These are phyloP conservation scores for Nymphicus hollandicus DNA, from an alignment of 2,113 vertebrate species.

Conservation along the genomic window DNA sequence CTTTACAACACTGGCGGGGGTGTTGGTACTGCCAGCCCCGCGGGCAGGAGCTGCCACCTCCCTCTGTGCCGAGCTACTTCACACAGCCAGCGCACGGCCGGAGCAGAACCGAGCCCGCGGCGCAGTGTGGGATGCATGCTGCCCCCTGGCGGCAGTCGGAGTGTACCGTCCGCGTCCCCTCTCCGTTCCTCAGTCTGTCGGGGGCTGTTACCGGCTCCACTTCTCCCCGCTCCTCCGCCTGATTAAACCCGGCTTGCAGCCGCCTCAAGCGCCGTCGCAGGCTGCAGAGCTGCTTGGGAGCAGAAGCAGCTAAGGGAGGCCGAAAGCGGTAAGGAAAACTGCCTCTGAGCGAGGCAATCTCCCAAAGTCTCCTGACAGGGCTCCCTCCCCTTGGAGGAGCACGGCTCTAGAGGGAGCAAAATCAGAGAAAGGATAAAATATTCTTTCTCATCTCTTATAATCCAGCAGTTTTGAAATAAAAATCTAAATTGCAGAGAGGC, in stretches of 20 bases:
- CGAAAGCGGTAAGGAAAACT: rapidly evolving
- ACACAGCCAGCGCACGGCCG: background rate
- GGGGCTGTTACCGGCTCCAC: rapidly evolving
- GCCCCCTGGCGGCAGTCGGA: slow-evolving; percentile 19
- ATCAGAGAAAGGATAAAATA: background rate
- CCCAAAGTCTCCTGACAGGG: background rate
- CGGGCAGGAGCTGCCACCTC: background rate
- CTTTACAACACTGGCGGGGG: background rate
- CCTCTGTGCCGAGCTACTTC: background rate
- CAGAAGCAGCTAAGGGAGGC: background rate
- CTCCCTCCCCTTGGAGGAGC: background rate
- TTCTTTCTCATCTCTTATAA: background rate
- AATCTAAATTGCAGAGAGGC: background rate
- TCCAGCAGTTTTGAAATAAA: background rate
- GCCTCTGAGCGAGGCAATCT: background rate
- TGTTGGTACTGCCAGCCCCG: background rate
- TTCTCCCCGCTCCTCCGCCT: rapidly evolving
- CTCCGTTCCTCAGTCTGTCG: rapidly evolving
- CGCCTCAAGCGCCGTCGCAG: background rate
- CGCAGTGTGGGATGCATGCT: background rate
- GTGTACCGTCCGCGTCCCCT: rapidly evolving
- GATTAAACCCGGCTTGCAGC: rapidly evolving
- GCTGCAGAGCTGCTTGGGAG: background rate
- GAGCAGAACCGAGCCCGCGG: too few relatives aligned
- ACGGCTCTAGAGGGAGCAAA: background rate